Evolutionary conservation across 2,797 vertebrate species (phyloP), one percentile per base, ranked within the genome.

Genomic region (Leucoraja ocellata): DNA sequence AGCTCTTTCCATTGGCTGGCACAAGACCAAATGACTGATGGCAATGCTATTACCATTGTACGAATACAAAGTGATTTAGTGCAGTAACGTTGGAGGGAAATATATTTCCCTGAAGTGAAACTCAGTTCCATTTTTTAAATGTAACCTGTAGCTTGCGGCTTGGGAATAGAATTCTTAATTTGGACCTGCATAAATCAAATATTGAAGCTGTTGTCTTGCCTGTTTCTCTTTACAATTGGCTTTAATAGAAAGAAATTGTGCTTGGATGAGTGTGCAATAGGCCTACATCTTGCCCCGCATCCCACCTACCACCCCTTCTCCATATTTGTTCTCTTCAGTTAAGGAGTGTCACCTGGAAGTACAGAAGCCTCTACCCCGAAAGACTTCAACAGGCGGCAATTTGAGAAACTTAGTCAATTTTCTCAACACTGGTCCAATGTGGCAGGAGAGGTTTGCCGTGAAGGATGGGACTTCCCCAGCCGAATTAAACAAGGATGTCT

Each of bases 401-500:
- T 94, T 96, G 94, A 61, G 93, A 68, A 96, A 94, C 93, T 97
- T 95, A 95, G 94, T 93, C 32, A 98, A 94, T 93, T 95, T 95
- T 94, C 96, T 93, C 58, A 96, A 94, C 93, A 95, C 94, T 76
- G 95, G 94, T 93, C 95, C 16, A 95, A 95, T 39, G 94, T 96
- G 94, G 93, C 96, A 0, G 28, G 84, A 32, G 93, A 94, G 46
- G 36, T 14, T 9, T 10, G 11, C 25, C 28, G 93, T 61, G 81
- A 95, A 95, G 93, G 95, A 96, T 86, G 94, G 94, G 4, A 95
- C 94, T 2, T 81, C 94, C 63, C 94, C 94, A 14, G 97, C 93
- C 25, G 95, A 94, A 18, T 96, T 98, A 54, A 96, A 97, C 93
- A 97, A 98, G 84, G 97, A 99, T 94, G 96, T 98, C 74, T 94